phyloP scores from a whole-genome alignment of 1,140 invertebrate species.

The Ips nitidus region DNA sequence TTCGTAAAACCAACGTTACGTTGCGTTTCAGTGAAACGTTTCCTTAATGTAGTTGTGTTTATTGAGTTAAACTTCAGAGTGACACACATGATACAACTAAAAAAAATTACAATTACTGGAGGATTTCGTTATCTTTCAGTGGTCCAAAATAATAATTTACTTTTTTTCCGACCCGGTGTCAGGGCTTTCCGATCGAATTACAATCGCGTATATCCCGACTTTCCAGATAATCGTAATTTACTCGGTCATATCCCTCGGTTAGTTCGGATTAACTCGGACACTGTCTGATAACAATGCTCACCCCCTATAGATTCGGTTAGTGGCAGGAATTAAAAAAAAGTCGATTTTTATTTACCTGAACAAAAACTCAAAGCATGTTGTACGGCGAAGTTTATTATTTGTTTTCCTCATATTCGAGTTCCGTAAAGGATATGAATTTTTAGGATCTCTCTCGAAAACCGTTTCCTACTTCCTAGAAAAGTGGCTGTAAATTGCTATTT shows the following conservation, averaged over 20 bases:
- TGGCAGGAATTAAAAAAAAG: too few relatives aligned
- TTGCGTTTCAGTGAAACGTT: too few relatives aligned
- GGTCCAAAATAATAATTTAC: slow-evolving; percentile 4
- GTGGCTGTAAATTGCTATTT: slow-evolving; percentile 4
- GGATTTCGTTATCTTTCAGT: not conserved
- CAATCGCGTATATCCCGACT: not conserved
- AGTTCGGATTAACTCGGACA: not conserved
- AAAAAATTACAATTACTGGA: not conserved
- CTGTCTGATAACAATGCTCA: too few relatives aligned
- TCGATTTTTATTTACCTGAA: too few relatives aligned
- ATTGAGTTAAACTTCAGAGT: too few relatives aligned
- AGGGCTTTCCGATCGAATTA: not conserved
- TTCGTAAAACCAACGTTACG: too few relatives aligned
- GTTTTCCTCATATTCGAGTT: not conserved
- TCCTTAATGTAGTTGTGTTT: too few relatives aligned
- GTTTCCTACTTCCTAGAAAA: slow-evolving; percentile 3
- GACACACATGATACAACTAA: too few relatives aligned
- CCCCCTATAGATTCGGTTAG: too few relatives aligned
- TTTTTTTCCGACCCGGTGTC: not conserved
- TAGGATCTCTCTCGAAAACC: not conserved
- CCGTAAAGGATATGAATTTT: slow-evolving; percentile 4
- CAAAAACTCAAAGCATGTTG: too few relatives aligned
- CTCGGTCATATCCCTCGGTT: slow-evolving; percentile 3
- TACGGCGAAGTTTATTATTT: too few relatives aligned
- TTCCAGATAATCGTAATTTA: slow-evolving; percentile 6